Percentiles rank a stretch among this genome's conserved stretches.
These are phyloP conservation scores for Zophobas morio DNA, from an alignment of 1,140 invertebrate genomes.

Conservation along the genomic window DNA sequence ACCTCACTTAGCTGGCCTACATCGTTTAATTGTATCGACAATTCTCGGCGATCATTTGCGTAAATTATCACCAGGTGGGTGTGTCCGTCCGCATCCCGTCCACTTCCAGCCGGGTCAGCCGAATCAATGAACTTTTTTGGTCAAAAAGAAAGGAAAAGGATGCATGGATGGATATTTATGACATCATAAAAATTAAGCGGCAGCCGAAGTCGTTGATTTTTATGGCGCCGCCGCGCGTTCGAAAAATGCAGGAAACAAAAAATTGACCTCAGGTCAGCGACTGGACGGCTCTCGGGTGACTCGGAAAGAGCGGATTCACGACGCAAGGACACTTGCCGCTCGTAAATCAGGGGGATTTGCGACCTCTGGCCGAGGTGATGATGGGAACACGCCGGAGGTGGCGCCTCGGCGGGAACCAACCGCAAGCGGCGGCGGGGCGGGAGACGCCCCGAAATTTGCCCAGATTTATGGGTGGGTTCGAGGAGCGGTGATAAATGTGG, in stretches of 20 bases:
- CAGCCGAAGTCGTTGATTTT: conserved; percentile 6
- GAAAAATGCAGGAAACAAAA: not conserved
- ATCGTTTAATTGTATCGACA: conserved; percentile 14
- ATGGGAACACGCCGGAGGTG: too few relatives aligned
- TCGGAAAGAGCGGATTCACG: too few relatives aligned
- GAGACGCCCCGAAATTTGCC: too few relatives aligned
- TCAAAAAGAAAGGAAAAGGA: conserved; percentile 5
- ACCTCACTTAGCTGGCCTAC: conserved; percentile 39
- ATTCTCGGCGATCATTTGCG: not conserved
- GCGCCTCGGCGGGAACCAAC: too few relatives aligned
- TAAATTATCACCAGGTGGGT: conserved; percentile 13
- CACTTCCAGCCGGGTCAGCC: not conserved
- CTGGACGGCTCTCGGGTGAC: not conserved
- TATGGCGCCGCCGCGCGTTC: not conserved
- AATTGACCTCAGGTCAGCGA: conserved; percentile 1
- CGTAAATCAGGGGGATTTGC: too few relatives aligned
- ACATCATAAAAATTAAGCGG: conserved; percentile 8
- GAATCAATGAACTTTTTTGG: conserved; percentile 4
- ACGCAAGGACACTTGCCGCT: too few relatives aligned
- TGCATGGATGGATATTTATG: conserved; percentile 1
- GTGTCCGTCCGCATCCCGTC: not conserved
- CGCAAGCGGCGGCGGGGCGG: too few relatives aligned
- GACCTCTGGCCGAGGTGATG: too few relatives aligned
- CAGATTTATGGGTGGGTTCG: too few relatives aligned
- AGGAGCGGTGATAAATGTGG: too few relatives aligned